phyloP scores from a whole-genome alignment of 2,113 vertebrate genomes.

The Grammomys surdaster region DNA sequence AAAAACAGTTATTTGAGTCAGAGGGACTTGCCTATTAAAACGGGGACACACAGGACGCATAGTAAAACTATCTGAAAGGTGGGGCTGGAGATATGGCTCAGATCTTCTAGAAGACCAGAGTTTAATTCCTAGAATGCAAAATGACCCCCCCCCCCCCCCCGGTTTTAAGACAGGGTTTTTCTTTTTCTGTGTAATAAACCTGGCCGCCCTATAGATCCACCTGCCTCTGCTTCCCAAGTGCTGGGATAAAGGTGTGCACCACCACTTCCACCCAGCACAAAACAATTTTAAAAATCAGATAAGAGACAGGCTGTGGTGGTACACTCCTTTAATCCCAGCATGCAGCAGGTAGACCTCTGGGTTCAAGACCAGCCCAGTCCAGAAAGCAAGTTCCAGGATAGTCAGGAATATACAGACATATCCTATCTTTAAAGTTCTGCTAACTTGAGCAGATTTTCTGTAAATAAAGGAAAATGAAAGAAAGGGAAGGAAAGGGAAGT shows the following conservation, averaged over 20 bases:
- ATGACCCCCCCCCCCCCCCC: rapidly evolving
- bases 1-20: neutral
- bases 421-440: neutral
- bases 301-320: neutral
- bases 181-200: neutral
- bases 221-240: neutral
- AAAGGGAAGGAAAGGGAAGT: no score
- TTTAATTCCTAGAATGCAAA: neutral
- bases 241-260: neutral
- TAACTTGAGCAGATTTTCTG: neutral
- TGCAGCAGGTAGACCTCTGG: neutral
- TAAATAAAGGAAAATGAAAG: neutral
- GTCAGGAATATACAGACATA: neutral
- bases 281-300: neutral
- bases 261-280: neutral
- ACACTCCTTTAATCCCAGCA: neutral
- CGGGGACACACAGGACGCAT: neutral
- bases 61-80: neutral
- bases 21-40: neutral
- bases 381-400: neutral
- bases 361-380: neutral
- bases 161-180: neutral
- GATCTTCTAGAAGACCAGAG: neutral
- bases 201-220: neutral
- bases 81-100: neutral